These are phyloP conservation scores for Cataglyphis rosenhaueri DNA, from an alignment of 2,888 invertebrate species.

Conservation along the genomic window DNA sequence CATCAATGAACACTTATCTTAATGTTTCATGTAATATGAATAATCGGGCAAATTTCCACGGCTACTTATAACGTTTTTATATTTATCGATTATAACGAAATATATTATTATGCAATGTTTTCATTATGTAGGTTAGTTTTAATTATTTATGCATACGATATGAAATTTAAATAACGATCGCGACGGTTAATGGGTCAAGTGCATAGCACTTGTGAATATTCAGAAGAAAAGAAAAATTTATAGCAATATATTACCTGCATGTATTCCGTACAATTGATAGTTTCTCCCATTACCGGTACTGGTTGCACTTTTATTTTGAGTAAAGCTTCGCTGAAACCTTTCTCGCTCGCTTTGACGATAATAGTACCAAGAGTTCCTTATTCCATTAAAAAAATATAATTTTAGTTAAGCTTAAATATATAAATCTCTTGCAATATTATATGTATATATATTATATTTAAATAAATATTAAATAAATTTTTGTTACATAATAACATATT, in stretches of 20 bases:
- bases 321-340: slow-evolving; percentile 73
- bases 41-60: background rate
- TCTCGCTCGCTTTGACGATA: slow-evolving; percentile 73
- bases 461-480: slow-evolving; percentile 9
- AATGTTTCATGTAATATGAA: background rate
- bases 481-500: background rate
- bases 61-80: background rate
- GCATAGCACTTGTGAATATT: background rate
- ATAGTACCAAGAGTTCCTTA: slow-evolving; percentile 37
- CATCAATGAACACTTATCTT: slow-evolving; percentile 24
- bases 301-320: slow-evolving; percentile 79
- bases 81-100: slow-evolving; percentile 6
- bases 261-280: slow-evolving; percentile 79
- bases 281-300: slow-evolving; percentile 65
- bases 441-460: background rate
- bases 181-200: background rate
- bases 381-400: background rate
- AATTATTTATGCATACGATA: slow-evolving; percentile 4
- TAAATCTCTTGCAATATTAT: background rate
- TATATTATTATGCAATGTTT: background rate
- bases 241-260: slow-evolving; percentile 75
- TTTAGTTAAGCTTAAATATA: background rate
- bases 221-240: background rate
- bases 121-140: background rate
- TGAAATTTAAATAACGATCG: slow-evolving; percentile 2